Percentiles rank a stretch among this genome's conserved stretches.
Conservation (phyloP, 2,113 vertebrate genomes). For the Gymnobelideus leadbeateri region DNA sequence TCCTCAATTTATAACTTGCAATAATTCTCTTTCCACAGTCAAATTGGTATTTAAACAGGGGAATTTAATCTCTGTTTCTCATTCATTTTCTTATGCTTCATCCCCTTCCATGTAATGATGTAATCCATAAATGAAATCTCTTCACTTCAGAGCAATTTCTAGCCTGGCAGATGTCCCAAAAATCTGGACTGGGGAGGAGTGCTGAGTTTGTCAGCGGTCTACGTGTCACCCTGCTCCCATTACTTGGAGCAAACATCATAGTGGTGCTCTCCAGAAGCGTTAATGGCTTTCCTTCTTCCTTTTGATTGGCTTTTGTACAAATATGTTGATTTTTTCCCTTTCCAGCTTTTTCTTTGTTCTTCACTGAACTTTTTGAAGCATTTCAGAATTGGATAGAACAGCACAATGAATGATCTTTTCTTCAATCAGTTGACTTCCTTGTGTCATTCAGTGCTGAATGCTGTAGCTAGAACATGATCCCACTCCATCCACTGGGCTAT, state of each 20-base stretch:
- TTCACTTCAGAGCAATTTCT: background rate
- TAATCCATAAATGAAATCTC: slow-evolving; percentile 44
- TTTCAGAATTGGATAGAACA: slow-evolving; percentile 24
- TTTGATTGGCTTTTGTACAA: slow-evolving; percentile 57
- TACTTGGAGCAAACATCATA: slow-evolving; percentile 56
- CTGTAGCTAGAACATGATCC: slow-evolving; percentile 11
- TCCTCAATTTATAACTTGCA: slow-evolving; percentile 8
- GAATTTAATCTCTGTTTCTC: background rate
- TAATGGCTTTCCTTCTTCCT: slow-evolving; percentile 57
- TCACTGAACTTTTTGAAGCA: slow-evolving; percentile 19
- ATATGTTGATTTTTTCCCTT: slow-evolving; percentile 61
- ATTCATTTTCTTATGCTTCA: slow-evolving; percentile 35
- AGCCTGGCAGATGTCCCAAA: background rate
- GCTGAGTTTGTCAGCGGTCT: slow-evolving; percentile 5
- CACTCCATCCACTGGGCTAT: background rate
- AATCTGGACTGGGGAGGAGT: background rate
- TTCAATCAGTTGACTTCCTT: slow-evolving; percentile 38
- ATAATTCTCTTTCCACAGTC: background rate
- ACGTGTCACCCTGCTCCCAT: slow-evolving; percentile 15
- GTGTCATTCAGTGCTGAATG: slow-evolving; percentile 23
- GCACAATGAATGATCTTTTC: slow-evolving; percentile 56
- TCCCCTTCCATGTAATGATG: background rate
- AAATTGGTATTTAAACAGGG: slow-evolving; percentile 23
- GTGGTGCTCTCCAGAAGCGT: background rate
- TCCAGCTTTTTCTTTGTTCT: slow-evolving; percentile 44